Conservation (phyloP, 2,113 vertebrate species). For the Myodes glareolus region DNA sequence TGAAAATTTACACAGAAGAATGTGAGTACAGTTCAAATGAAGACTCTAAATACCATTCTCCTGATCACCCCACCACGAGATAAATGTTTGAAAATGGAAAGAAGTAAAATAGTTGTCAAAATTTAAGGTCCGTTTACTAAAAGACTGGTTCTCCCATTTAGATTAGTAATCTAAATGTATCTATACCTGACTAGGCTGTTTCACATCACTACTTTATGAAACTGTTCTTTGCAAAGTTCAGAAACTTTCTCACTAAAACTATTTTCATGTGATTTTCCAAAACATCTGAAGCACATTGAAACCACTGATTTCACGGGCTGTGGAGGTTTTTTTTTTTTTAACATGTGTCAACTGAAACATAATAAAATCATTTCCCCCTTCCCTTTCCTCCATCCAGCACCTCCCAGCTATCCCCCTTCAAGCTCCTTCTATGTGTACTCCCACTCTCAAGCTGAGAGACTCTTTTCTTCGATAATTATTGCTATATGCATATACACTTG, state of each 20-base stretch:
- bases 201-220: slow-evolving; percentile 53
- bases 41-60: slow-evolving; percentile 61
- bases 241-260: slow-evolving; percentile 48
- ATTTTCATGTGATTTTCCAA: slow-evolving; percentile 64
- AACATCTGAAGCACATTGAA: slow-evolving; percentile 63
- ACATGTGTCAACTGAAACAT: too few relatives aligned
- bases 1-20: slow-evolving; percentile 18
- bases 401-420: too few relatives aligned
- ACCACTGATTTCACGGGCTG: slow-evolving; percentile 41
- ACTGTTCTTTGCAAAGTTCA: slow-evolving; percentile 62
- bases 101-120: slow-evolving; percentile 43
- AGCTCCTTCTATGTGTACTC: too few relatives aligned
- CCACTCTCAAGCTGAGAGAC: too few relatives aligned
- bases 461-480: too few relatives aligned
- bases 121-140: slow-evolving; percentile 39
- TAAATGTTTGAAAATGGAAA: slow-evolving; percentile 35
- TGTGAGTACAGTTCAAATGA: slow-evolving; percentile 41
- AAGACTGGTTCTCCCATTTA: slow-evolving; percentile 36
- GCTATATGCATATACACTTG: too few relatives aligned
- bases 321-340: neutral
- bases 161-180: slow-evolving; percentile 69
- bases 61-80: slow-evolving; percentile 25
- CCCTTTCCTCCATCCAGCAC: too few relatives aligned
- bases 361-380: too few relatives aligned
- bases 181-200: slow-evolving; percentile 42